These are phyloP conservation scores for Rhinogobio ventralis DNA, from an alignment of 2,797 vertebrate genomes.

Conservation along the genomic window DNA sequence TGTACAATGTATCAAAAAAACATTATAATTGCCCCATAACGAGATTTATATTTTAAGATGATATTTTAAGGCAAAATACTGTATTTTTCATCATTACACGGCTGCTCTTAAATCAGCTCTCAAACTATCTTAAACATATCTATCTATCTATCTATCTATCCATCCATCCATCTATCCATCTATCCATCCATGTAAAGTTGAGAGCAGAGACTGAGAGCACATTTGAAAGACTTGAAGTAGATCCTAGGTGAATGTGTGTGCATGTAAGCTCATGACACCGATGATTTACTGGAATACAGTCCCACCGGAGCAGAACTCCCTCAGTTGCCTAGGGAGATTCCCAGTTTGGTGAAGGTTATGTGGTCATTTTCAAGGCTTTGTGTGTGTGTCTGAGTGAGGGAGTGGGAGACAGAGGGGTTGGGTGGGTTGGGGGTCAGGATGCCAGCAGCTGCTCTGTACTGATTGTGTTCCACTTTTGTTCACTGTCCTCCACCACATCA, in stretches of 20 bases:
- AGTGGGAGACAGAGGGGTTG: conserved; percentile 40
- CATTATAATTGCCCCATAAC: background rate
- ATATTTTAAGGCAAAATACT: background rate
- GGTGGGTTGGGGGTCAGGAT: conserved; percentile 46
- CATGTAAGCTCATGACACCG: conserved; percentile 7
- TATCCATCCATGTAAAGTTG: background rate
- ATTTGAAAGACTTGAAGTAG: conserved; percentile 47
- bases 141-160: background rate
- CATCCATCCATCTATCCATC: background rate
- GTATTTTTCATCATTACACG: background rate
- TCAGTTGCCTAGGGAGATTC: conserved; percentile 54
- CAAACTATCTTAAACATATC: background rate
- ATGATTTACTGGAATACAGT: conserved; percentile 55
- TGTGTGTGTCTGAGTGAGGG: conserved; percentile 37
- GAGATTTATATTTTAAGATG: background rate
- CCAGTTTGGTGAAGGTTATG: conserved; percentile 58
- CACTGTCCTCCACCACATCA: conserved; percentile 53
- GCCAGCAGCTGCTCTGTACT: conserved; percentile 56
- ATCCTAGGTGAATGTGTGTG: conserved; percentile 31
- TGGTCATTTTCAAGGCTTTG: conserved; percentile 53
- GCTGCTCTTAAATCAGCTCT: background rate
- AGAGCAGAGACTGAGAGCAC: conserved; percentile 8
- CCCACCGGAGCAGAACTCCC: conserved; percentile 48
- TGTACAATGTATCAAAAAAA: too few species aligned
- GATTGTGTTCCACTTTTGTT: conserved; percentile 59